These are phyloP conservation scores for Apodemus speciosus DNA, from an alignment of 2,113 vertebrate genomes.

Conservation along the genomic window DNA sequence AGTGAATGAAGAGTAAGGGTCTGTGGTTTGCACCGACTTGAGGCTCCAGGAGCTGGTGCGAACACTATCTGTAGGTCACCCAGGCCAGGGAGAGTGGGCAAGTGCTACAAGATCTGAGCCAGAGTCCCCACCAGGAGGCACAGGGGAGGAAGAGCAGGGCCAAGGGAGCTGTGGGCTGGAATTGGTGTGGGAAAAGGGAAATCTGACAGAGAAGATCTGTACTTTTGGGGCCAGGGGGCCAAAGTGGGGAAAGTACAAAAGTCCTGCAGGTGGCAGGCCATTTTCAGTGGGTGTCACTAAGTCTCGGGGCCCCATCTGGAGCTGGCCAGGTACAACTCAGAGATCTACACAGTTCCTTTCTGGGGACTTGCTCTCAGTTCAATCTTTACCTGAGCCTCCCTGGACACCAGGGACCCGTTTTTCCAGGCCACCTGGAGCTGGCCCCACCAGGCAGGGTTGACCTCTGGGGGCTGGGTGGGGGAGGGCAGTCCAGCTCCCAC, in stretches of 20 bases:
- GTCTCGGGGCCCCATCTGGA: not conserved
- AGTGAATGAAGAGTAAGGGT: not conserved
- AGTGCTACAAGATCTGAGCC: not conserved
- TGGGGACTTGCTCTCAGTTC: not conserved
- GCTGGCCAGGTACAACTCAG: not conserved
- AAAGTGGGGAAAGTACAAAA: not conserved
- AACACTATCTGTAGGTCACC: too few species aligned
- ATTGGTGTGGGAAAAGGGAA: not conserved
- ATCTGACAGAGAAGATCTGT: not conserved
- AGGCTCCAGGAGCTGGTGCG: not conserved
- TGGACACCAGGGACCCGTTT: constrained; percentile 13
- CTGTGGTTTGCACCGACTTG: not conserved
- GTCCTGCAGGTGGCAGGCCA: not conserved
- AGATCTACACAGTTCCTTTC: not conserved
- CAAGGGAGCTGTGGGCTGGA: accelerated
- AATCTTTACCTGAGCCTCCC: not conserved
- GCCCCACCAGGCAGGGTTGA: constrained; percentile 6
- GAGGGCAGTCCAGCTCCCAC: constrained; percentile 39
- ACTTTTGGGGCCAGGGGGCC: not conserved
- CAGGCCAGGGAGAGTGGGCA: not conserved
- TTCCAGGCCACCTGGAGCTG: constrained; percentile 23
- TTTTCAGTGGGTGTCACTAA: not conserved
- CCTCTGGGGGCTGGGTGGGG: constrained; percentile 15
- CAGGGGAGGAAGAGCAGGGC: not conserved
- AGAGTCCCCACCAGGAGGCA: not conserved